phyloP scores from a whole-genome alignment of 2,797 vertebrate species.

The Amblyraja radiata region DNA sequence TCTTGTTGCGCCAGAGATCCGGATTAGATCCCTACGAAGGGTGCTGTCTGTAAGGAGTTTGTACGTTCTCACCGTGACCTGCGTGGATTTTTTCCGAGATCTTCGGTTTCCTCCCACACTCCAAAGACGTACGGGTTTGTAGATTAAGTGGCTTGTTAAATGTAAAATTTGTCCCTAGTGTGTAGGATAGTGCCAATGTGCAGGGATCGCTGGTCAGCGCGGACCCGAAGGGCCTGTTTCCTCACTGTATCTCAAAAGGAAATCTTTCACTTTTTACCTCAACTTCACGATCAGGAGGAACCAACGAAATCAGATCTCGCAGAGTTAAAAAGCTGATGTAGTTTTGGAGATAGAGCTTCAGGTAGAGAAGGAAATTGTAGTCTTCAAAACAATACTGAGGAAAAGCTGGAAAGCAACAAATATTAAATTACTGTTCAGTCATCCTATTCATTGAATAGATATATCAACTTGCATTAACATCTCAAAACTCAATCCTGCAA shows the following conservation, averaged over 20 bases:
- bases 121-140: too few species aligned
- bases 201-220: too few species aligned
- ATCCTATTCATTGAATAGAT: not conserved
- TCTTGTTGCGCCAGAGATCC: too few species aligned
- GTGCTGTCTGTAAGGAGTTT: too few species aligned
- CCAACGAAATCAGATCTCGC: not conserved
- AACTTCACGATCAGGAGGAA: not conserved
- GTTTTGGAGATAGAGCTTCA: not conserved
- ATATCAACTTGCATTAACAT: not conserved
- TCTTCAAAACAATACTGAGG: conserved; percentile 8
- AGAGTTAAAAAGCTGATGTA: not conserved
- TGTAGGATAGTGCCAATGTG: too few species aligned
- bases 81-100: too few species aligned
- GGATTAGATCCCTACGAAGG: too few species aligned
- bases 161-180: too few species aligned
- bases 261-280: conserved; percentile 6
- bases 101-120: too few species aligned
- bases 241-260: not conserved
- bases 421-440: not conserved
- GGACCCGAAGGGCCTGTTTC: too few species aligned
- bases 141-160: too few species aligned
- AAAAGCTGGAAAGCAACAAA: not conserved
- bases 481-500: not conserved
- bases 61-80: too few species aligned
- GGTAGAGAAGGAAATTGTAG: not conserved